Base-by-base conservation (phyloP, 2,888 invertebrate species). In the Lypha dubia region DNA sequence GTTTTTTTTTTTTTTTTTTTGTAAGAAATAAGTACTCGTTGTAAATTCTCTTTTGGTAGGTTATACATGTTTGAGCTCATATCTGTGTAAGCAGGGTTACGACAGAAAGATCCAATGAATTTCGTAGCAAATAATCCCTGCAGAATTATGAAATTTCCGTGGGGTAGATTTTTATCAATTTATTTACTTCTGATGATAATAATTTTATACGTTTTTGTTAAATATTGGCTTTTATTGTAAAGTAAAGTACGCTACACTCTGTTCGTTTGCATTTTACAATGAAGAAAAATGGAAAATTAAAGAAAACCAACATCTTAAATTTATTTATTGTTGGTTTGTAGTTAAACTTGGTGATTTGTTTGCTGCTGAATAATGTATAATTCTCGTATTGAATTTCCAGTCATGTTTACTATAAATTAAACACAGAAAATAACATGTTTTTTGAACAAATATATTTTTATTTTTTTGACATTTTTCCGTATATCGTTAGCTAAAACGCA, bases 131-230 rank as follows among this genome's bases (percentile, higher is more conserved):
- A 7, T 74, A 63, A 51, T 63, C 41, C 35, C 32, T 22, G 38
- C 35, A 73, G 79, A 75, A 28, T 53, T 53, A 73, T 62, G n/a
- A 56, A 53, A 49, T 46, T n/a, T 53, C 17, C 22, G 51, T 74
- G 89, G 79, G 90, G 90, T 89, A 88, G 88, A 83, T 90, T 87
- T 86, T 86, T 89, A 90, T 79, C 83, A 71, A 60, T 53, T 49
- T 44, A 73, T 56, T 83, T 77, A 65, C 22, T 73, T 63, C 68
- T 62, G 65, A 71, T 67, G 53, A 70, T 75, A 49, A 62, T 77
- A 73, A 67, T 73, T 53, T 67, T n/a, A 6, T 71, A 56, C 28
- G 20, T 44, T 44, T 53, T 62, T 38, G 20, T 58, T 35, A 11
- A 51, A 44, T n/a, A 35, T 46, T 53, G 35, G 44, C 17, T 58